Base-by-base conservation (phyloP, 2,113 vertebrate species). In the Sylvia atricapilla region DNA sequence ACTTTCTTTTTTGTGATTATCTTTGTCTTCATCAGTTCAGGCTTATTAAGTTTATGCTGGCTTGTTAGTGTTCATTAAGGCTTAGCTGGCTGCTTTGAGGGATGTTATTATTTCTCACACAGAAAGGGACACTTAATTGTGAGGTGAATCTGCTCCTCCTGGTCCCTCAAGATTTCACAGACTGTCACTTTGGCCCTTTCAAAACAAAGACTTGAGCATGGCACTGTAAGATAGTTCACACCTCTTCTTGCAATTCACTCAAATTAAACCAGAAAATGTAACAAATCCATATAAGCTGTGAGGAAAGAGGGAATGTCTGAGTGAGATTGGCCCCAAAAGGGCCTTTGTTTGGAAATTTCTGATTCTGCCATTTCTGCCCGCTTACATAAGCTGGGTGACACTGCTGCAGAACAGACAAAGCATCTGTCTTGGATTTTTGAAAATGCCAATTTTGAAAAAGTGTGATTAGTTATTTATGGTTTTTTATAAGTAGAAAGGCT, bases 351-450 rank as follows among this genome's bases (percentile, higher is more conserved):
- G 35, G 76, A 87, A 82, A 59, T 58, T 30, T 84, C 66, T 75
- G 1, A 1, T 64, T 64, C 41, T 93, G 84, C 35, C 28, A 15
- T 56, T 86, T 69, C 63, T 44, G 17, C 59, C 78, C 1, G 0
- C 64, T 93, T 95, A 44, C 21, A 41, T 69, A 64, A 94, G 13
- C 46, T 66, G 58, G 39, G 30, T 52, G 67, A 77, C 55, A 90
- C 41, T 63, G 43, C 64, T 91, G 49, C 30, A 37, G 69, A 95
- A 55, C 52, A 83, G 78, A 68, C n/a, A 56, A 94, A 94, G 73
- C 90, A 87, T 83, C 79, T 93, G 83, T 46, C 87, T 75, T 70
- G 55, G 74, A 17, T 91, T 94, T 96, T 94, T 81, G 33, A 91
- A 94, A 83, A 64, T 39, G 25, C 50, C 37, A 19, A 23, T 87